Evolutionary conservation across 2,113 vertebrate species (phyloP), one percentile per base, ranked within the genome.

Genomic region (Anser brachyrhynchus): DNA sequence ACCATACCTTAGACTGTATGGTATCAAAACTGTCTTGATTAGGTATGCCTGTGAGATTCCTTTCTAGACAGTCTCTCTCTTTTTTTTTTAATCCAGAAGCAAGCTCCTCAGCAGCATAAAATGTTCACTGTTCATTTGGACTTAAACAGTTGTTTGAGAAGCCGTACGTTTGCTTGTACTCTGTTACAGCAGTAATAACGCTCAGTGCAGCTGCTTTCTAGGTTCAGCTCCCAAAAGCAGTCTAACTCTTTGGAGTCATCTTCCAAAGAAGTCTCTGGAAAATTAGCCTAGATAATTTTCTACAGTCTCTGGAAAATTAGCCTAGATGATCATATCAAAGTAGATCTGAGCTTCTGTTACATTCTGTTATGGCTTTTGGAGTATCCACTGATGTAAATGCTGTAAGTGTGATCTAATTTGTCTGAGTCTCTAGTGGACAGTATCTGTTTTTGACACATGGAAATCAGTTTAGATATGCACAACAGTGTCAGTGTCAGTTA

Each of bases 131-230:
- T 81, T 62, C 84, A n/a, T 95, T 92, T 92, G 52, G 10, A 44
- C 10, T 93, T 92, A 46, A 55, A 83, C 51, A 21, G 74, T 91
- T 95, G 19, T 49, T 87, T 90, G 39, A 92, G 57, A 96, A 94
- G 54, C 66, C 75, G 89, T 65, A 51, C 28, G 13, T 82, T 33
- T 76, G 79, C 87, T 95, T 91, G 67, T 39, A 20, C 58, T 92
- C 46, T 84, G 17, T 79, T 94, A 52, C 61, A 46, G 71, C 51
- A 22, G 58, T 58, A 87, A 73, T 58, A 43, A 52, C 29, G 28
- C 14, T 92, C 11, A 70, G 29, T 71, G 31, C 61, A 89, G 65
- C 55, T 92, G 13, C 51, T 92, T 18, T 80, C 25, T 83, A 87
- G 51, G 17, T 93, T 88, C 87, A 88, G 51, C 31, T 94, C 25